These are phyloP conservation scores for Narcine bancroftii DNA, from an alignment of 2,113 vertebrate species.

Conservation along the genomic window DNA sequence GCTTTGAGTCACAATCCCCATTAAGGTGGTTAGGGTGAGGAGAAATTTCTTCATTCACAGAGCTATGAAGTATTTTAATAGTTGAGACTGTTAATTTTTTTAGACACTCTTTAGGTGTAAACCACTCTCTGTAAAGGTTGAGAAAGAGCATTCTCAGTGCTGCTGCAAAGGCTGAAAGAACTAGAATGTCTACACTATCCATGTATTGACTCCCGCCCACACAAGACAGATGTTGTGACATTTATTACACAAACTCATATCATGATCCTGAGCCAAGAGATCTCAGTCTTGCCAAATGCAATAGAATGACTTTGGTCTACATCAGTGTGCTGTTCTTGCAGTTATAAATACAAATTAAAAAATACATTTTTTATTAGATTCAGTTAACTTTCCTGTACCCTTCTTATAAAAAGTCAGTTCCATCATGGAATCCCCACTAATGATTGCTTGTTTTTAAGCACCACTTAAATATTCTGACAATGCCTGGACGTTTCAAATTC, in stretches of 20 bases:
- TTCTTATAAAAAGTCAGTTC: neutral
- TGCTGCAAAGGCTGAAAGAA: neutral
- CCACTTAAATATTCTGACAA: neutral
- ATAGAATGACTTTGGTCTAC: neutral
- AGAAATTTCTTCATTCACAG: too few species aligned
- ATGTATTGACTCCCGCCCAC: neutral
- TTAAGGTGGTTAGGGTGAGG: too few species aligned
- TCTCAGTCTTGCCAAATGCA: neutral
- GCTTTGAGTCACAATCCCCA: too few species aligned
- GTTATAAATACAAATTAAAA: neutral
- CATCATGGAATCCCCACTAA: neutral
- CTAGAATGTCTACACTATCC: neutral
- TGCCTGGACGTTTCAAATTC: neutral
- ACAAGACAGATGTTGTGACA: neutral
- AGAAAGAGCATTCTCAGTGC: neutral
- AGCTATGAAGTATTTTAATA: too few species aligned
- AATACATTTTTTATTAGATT: neutral
- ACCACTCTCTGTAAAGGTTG: neutral
- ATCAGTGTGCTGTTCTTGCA: neutral
- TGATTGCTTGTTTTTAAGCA: neutral
- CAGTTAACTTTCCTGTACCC: neutral
- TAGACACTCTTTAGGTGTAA: too few species aligned
- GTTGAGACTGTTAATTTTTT: too few species aligned
- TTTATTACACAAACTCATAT: neutral
- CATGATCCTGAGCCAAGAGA: neutral